Base-by-base conservation (phyloP, 1,140 invertebrate species). In the Thereuonema tuberculata region DNA sequence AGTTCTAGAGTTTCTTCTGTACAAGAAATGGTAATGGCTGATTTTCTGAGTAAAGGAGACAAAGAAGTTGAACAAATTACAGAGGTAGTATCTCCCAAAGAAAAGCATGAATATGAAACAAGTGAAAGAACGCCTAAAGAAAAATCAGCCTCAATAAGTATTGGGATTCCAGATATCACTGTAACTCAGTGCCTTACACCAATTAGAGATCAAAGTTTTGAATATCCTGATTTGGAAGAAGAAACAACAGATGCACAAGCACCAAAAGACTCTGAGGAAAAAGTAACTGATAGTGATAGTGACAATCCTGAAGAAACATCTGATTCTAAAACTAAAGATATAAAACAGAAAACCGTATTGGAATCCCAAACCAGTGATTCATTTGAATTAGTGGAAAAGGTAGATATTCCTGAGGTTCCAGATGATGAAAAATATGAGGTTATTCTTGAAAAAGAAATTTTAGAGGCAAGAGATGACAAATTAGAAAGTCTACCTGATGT, bases 291-390 rank as follows among this genome's bases (percentile, higher is more conserved):
- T 64, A 80, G 1, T 78, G 78, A 67, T 75, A 74, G 62, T 76
- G 69, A 20, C 68, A 68, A 26, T 71, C 15, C 60, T 29, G 24
- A 52, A 43, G 29, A 48, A 59, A 20, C 12, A 58, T 14, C 28
- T 37, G 17, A 23, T 27, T 27, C 5, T 53, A 17, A 28, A 25
- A 24, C 15, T 48, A 56, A 17, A 52, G 27, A 20, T n/a, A 31
- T 12, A 70, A 82, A 70, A 77, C 81, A 74, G 76, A 82, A 67
- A 48, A 9, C 72, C 71, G 50, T 68, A 67, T 61, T 71, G 15
- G 84, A 89, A 64, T 89, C 88, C 0, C 87, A 87, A 1, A 85
- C 81, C 37, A 86, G 86, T 68, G 90, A 93, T 71, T 91, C 89
- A 27, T 93, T 93, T 76, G 89, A 92, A 43, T 43, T 43, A n/a